Conservation (phyloP, 2,797 vertebrate genomes). For the Melanotaenia boesemani region DNA sequence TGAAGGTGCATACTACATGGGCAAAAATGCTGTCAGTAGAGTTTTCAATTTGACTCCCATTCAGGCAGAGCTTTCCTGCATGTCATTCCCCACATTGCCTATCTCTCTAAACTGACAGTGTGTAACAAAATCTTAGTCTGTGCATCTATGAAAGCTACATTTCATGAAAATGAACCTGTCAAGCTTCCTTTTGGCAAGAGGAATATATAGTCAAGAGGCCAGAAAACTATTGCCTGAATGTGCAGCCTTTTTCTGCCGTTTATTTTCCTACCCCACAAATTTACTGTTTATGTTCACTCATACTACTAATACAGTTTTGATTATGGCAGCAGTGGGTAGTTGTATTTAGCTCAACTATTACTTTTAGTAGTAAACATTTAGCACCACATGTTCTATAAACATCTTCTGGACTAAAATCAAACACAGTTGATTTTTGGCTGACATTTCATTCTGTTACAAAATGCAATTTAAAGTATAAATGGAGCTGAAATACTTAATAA, state of each 20-base stretch:
- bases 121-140: slow-evolving; percentile 6
- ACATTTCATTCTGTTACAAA: background rate
- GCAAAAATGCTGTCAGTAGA: background rate
- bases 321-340: slow-evolving; percentile 8
- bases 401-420: background rate
- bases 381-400: background rate
- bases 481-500: too few relatives aligned
- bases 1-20: background rate
- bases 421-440: too few relatives aligned
- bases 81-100: background rate
- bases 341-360: background rate
- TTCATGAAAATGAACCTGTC: slow-evolving; percentile 19
- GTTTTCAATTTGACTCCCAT: slow-evolving; percentile 7
- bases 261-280: slow-evolving; percentile 3
- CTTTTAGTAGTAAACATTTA: background rate
- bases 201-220: slow-evolving; percentile 1
- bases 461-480: too few relatives aligned
- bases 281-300: background rate
- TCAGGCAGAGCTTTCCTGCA: background rate
- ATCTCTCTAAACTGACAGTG: slow-evolving; percentile 7
- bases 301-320: background rate
- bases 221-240: slow-evolving; percentile 12
- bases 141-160: slow-evolving; percentile 10
- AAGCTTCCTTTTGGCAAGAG: slow-evolving; percentile 2
- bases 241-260: slow-evolving; percentile 10